Base-by-base conservation (phyloP, 2,797 vertebrate genomes). In the Neosilurus hyrtlii region DNA sequence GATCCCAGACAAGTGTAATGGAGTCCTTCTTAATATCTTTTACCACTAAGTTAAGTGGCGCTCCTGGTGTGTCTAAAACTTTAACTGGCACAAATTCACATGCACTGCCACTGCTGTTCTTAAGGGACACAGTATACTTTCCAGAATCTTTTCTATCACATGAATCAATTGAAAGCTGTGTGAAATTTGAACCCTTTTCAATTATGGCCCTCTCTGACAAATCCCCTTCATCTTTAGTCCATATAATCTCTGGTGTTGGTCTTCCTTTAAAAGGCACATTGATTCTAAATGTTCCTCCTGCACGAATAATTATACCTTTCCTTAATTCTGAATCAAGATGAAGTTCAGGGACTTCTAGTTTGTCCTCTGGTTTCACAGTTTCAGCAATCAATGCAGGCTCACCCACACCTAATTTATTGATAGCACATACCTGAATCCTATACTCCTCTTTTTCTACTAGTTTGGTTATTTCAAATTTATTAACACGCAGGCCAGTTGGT, bases 391-490 rank as follows among this genome's bases (percentile, higher is more conserved):
- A 82, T 79, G 96, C 94, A 88, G 97, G 91, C 82, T 99, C 98
- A 87, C 98, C 97, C 87, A 99, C 95, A 87, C 98, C 98, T 52
- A 97, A 89, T 93, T 99, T 99, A 91, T 99, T 99, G 82, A 99
- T 93, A 84, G 97, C 97, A 92, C 96, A 98, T 8, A 99, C 95
- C 86, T 94, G 95, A 89, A 99, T 91, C 87, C 96, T 98, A 90
- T 99, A 99, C 86, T 98, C 97, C 84, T 97, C 96, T 87, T 97
- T 95, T 84, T 99, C 97, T 82, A 81, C 94, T 86, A 99, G 96
- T 86, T 98, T 99, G 82, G 92, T 92, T 85, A 99, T 96, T 93
- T 99, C 97, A 93, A 96, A 98, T 90, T 97, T 97, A 91, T 94
- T 98, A 82, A 95, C 93, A 87, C 93, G 96, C 83, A 99, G 86